A percentile compares a stretch with the other conserved stretches of the same genome.
Conservation (phyloP, 1,140 invertebrate genomes). For the Prorops nasuta region DNA sequence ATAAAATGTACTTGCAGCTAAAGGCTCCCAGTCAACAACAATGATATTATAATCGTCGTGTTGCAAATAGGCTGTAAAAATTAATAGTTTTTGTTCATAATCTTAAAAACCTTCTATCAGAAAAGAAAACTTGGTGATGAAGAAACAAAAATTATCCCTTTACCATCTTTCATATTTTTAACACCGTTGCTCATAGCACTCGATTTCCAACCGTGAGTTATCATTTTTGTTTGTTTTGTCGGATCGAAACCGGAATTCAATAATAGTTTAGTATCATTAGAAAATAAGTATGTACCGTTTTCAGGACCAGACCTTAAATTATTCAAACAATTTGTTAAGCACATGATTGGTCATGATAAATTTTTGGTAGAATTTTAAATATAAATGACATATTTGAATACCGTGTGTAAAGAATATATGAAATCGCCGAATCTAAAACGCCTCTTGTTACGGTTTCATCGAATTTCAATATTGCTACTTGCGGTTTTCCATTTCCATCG, state of each 20-base stretch:
- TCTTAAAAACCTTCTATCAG: background rate
- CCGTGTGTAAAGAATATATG: conserved; percentile 49
- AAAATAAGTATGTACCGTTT: conserved; percentile 39
- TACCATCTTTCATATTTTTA: conserved; percentile 47
- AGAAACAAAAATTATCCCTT: conserved; percentile 1
- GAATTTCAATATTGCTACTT: conserved; percentile 56
- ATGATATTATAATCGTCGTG: conserved; percentile 65
- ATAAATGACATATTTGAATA: conserved; percentile 23
- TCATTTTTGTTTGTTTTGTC: conserved; percentile 61
- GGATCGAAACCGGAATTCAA: conserved; percentile 57
- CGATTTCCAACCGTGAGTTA: conserved; percentile 76
- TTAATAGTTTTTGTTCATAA: conserved; percentile 12
- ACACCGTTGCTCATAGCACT: conserved; percentile 45
- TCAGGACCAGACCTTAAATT: conserved; percentile 39
- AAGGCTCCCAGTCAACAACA: conserved; percentile 65
- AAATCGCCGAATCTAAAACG: conserved; percentile 34
- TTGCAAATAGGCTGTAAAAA: conserved; percentile 59
- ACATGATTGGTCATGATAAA: too few relatives aligned
- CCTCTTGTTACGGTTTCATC: conserved; percentile 25
- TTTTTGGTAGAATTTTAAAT: background rate
- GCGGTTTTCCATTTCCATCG: conserved; percentile 61
- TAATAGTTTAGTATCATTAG: conserved; percentile 40
- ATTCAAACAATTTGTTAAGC: background rate
- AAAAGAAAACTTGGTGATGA: background rate
- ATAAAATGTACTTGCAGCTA: conserved; percentile 66